A percentile compares a stretch with the other conserved stretches of the same genome.
These are phyloP conservation scores for Pissodes strobi DNA, from an alignment of 1,140 invertebrate species.

Conservation along the genomic window DNA sequence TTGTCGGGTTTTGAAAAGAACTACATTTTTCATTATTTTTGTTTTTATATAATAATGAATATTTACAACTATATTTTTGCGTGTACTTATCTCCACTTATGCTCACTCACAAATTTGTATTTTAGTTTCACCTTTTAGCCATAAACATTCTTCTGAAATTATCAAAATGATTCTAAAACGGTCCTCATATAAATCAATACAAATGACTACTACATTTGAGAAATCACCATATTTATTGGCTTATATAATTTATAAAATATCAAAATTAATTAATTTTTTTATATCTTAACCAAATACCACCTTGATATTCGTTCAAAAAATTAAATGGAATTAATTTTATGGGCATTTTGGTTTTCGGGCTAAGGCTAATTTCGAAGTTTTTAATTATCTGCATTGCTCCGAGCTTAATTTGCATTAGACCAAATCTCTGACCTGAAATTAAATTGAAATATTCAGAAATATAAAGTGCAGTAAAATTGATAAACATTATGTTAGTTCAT, in stretches of 20 bases:
- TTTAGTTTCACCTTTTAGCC: not conserved
- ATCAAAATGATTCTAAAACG: no score
- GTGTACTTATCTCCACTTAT: not conserved
- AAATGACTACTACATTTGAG: no score
- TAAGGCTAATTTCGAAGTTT: constrained; percentile 16
- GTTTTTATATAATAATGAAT: not conserved
- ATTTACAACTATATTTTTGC: not conserved
- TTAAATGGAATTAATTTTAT: constrained; percentile 5
- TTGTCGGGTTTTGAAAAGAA: not conserved
- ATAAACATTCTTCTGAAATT: not conserved
- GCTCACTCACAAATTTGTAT: not conserved
- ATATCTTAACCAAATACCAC: constrained; percentile 15
- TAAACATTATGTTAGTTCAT: no score
- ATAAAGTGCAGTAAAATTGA: no score
- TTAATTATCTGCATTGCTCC: constrained; percentile 18
- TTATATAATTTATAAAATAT: no score
- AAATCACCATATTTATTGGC: no score
- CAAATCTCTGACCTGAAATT: constrained; percentile 27
- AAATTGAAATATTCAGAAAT: not conserved
- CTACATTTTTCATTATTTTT: not conserved
- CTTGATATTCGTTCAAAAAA: constrained; percentile 21
- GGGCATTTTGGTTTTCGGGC: constrained; percentile 10
- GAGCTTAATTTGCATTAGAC: constrained; percentile 24
- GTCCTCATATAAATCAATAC: no score
- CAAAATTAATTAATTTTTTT: constrained; percentile 30